These are phyloP conservation scores for Malachius bipustulatus DNA, from an alignment of 2,888 invertebrate genomes.

Conservation along the genomic window DNA sequence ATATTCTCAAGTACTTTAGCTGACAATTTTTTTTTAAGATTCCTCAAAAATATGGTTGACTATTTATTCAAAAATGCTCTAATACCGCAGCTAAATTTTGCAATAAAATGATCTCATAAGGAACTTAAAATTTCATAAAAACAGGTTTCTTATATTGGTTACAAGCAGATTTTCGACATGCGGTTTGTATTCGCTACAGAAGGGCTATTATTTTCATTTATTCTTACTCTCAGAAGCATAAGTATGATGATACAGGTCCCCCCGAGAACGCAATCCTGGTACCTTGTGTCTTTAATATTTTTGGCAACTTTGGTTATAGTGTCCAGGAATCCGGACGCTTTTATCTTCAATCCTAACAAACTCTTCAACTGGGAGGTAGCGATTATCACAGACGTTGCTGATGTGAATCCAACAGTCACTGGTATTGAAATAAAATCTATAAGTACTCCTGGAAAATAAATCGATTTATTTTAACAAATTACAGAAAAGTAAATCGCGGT, in stretches of 20 bases:
- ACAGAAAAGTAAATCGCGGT: constrained; percentile 7
- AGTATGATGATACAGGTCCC: constrained; percentile 59
- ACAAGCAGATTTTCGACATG: no score
- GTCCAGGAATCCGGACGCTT: constrained; percentile 62
- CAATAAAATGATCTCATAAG: no score
- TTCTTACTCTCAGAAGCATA: constrained; percentile 61
- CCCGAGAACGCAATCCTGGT: constrained; percentile 62
- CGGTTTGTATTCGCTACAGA: no score
- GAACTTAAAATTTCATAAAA: no score
- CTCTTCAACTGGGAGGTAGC: constrained; percentile 74
- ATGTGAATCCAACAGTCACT: constrained; percentile 81
- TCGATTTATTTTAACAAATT: constrained; percentile 7
- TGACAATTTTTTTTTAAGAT: no score
- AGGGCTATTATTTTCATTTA: no score
- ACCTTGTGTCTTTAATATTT: constrained; percentile 55
- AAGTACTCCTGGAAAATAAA: constrained; percentile 57
- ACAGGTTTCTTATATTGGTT: no score
- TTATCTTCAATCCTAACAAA: constrained; percentile 59
- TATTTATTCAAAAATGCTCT: no score
- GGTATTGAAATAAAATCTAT: constrained; percentile 86
- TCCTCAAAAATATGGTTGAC: no score
- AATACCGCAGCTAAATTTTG: no score
- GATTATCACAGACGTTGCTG: constrained; percentile 84
- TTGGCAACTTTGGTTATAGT: constrained; percentile 57
- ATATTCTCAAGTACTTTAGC: no score